Base-by-base conservation (phyloP, 2,113 vertebrate species). In the Percina caprodes region DNA sequence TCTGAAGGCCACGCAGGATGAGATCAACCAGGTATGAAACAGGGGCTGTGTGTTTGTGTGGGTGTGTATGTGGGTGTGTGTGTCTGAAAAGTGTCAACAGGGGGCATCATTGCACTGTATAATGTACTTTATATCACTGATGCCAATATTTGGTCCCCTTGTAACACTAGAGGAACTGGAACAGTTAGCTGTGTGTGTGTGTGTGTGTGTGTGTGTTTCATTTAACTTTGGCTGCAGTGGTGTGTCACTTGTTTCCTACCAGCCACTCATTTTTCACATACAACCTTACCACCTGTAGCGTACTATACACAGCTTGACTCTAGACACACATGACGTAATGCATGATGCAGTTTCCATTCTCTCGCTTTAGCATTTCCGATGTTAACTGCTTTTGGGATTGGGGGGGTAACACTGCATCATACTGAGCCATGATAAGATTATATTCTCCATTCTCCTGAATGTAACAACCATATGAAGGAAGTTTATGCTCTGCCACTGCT, bases 1-100 rank as follows among this genome's bases (percentile, higher is more conserved):
- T 26, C 91, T 99, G 62, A 97, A 97, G 81, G 96, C 97, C 55
- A 99, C 98, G 0, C 98, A 99, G 76, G 98, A 99, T 0, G 98
- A 99, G 90, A 99, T 99, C 88, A 98, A 96, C 89, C 98, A 99
- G 97, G 98, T 99, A 80, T n/a, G 45, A 60, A 55, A n/a, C 18
- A 15, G 15, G 0, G 30, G 7, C 11, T 63, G 56, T 58, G 51
- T 65, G n/a, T 15, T 30, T 55, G 30, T 39, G 26, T 33, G 26
- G n/a, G 33, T 39, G 4, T 63, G 13, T 24, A 6, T 23, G 11
- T 45, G 21, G 46, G 21, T 13, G 10, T 74, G 52, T 58, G 4
- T 69, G 14, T 61, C 49, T 59, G 42, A 77, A 42, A 52, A 24
- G 5, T 26, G 71, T 74, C 80, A 88, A 45, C 83, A 82, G 87